Evolutionary conservation across 2,888 invertebrate species (phyloP), one percentile per base, ranked within the genome.

Genomic region (Ceratothoa steindachneri): DNA sequence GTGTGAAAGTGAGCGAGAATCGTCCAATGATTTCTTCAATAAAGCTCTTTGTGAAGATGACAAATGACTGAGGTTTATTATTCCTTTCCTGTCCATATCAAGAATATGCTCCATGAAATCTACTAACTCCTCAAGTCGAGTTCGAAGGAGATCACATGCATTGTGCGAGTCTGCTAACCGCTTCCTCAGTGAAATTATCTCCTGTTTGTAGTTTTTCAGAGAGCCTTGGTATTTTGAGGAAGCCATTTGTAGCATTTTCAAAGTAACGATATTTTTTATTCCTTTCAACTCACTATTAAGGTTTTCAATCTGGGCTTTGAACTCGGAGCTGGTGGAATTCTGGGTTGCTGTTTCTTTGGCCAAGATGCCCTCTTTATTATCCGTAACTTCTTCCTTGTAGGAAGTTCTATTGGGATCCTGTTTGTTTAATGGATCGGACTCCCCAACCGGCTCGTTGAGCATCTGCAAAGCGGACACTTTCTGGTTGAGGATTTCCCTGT

Each of bases 31-130:
- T 22, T 77, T 73, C 53, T 79, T 77, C 19, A 82, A 67, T 19
- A 77, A 77, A 12, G 80, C 73, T 52, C 80, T 72, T 27, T 80
- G 81, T 30, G 72, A 55, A 19, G 81, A 75, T 9, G 81, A 81
- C 52, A 81, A 71, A 28, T 74, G 66, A 67, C 80, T 81, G 7
- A 81, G 60, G 69, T 81, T 80, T 28, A 82, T 73, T 19, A 80
- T 29, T 19, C 81, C 82, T 27, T 78, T 76, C n/a, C 80, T 80
- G 31, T 82, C 81, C 71, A 89, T 88, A 73, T 87, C 87, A 28
- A 90, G 83, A 41, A 90, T 83, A 74, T 89, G 88, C 80, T 89
- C 89, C 80, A 90, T 84, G 82, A 90, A 90, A 81, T 87, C 86
- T 0, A 90, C 88, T 75, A 90, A 83, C 81, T 90, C 90, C 83